Conservation (phyloP, 2,113 vertebrate species). For the Boleophthalmus pectinirostris region DNA sequence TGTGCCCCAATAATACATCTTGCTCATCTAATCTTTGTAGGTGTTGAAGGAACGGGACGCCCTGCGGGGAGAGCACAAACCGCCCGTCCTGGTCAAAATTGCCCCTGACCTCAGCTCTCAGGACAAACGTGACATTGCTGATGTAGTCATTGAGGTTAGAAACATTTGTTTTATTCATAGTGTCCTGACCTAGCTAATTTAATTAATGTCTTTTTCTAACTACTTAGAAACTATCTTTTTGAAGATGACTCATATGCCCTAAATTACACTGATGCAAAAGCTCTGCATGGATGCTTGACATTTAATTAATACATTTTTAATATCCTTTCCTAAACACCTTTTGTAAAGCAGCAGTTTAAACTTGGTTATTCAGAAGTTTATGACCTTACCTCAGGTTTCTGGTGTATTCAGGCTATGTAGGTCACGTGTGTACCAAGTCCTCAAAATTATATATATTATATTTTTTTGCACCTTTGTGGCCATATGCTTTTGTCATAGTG, state of each 20-base stretch:
- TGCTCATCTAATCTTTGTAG: slow-evolving; percentile 64
- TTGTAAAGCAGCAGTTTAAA: too few relatives aligned
- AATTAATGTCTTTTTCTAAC: not conserved
- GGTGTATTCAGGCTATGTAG: not conserved
- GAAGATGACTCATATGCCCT: not conserved
- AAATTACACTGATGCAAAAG: not conserved
- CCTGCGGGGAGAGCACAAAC: slow-evolving; percentile 73
- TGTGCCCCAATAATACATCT: not conserved
- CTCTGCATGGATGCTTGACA: not conserved
- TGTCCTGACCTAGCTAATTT: not conserved
- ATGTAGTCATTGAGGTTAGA: slow-evolving; percentile 84
- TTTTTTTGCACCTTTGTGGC: not conserved
- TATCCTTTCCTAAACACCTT: not conserved
- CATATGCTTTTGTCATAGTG: not conserved
- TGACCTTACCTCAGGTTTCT: not conserved
- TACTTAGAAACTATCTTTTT: not conserved
- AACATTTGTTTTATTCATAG: not conserved
- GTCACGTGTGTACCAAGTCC: not conserved
- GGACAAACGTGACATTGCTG: slow-evolving; percentile 90
- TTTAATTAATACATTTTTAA: not conserved
- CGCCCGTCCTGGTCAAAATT: slow-evolving; percentile 91
- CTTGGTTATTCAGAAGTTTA: too few relatives aligned
- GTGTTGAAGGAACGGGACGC: slow-evolving; percentile 85
- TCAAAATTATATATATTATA: not conserved
- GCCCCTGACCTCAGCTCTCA: slow-evolving; percentile 86